phyloP scores from a whole-genome alignment of 2,888 invertebrate genomes.

The Dendrolimus pini region DNA sequence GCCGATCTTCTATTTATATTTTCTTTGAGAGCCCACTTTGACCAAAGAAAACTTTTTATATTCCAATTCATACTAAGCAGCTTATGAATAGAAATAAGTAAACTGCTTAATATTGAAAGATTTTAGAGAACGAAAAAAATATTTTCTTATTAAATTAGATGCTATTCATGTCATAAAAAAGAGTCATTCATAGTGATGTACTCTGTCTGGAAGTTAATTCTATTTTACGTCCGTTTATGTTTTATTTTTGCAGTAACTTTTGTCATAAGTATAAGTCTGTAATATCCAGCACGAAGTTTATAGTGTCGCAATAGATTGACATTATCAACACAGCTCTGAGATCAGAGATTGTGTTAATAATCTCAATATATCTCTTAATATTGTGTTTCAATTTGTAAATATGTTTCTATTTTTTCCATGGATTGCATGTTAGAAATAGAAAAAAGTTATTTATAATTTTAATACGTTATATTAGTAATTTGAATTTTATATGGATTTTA shows the following conservation, averaged over 20 bases:
- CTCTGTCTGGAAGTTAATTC: not conserved
- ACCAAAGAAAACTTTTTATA: too few species aligned
- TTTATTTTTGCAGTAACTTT: not conserved
- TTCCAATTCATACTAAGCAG: too few species aligned
- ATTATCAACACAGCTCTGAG: not conserved
- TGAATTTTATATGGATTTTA: too few species aligned
- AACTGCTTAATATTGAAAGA: not conserved
- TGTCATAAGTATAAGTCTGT: not conserved
- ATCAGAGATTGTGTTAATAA: too few species aligned
- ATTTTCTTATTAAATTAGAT: not conserved
- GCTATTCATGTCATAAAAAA: not conserved
- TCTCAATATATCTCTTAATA: too few species aligned
- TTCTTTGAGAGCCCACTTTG: too few species aligned
- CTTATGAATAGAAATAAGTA: not conserved
- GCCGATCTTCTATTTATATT: too few species aligned
- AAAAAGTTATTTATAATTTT: too few species aligned
- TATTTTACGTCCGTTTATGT: not conserved
- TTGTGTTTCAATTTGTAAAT: too few species aligned
- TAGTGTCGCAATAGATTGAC: not conserved
- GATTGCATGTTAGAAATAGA: too few species aligned
- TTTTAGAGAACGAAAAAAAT: not conserved
- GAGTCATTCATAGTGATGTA: not conserved
- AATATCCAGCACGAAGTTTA: not conserved
- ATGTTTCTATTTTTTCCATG: too few species aligned
- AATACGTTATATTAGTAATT: too few species aligned